Evolutionary conservation across 2,797 vertebrate genomes (phyloP), one percentile per base, ranked within the genome.

Genomic region (Brotogeris chrysoptera): DNA sequence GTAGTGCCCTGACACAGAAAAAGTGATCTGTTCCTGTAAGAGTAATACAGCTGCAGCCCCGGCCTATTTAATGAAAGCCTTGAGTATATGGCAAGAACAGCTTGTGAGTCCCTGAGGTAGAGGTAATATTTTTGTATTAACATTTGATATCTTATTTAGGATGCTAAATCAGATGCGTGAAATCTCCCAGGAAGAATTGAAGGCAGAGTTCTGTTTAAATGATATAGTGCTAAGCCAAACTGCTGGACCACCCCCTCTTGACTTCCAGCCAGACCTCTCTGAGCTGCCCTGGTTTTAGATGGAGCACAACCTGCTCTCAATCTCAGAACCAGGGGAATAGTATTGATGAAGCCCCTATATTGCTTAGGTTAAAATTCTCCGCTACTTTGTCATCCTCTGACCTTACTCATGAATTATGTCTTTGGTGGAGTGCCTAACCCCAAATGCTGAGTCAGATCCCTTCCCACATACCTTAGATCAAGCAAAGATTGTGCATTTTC

Each of bases 111-210:
- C 80, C 97, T 73, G 90, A 97, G 91, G 96, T 82, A 79, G 86
- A 94, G 73, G 86, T 59, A 97, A 90, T 95, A 94, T 96, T 96
- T 96, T 96, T 86, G 92, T 91, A 96, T 96, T 97, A 97, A 97
- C 97, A 97, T 96, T 96, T 94, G 92, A 97, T 97, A 94, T 91
- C 90, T 94, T 97, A 95, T 96, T 96, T 97, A 96, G 85, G 66
- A 90, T 92, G 92, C 92, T 94, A 95, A 96, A 97, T 94, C 93
- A 95, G 91, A 94, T 77, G 93, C 91, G 90, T 90, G 81, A 94
- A 96, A 55, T 86, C 92, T 84, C 95, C 28, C 1, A 11, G 96
- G 93, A 96, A 88, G 63, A 77, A 52, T 4, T 70, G 78, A 90
- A 92, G 57, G 41, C 69, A 77, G 78, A 86, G 74, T 23, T 90